These are phyloP conservation scores for Habrosyne pyritoides DNA, from an alignment of 2,888 invertebrate species.

Conservation along the genomic window DNA sequence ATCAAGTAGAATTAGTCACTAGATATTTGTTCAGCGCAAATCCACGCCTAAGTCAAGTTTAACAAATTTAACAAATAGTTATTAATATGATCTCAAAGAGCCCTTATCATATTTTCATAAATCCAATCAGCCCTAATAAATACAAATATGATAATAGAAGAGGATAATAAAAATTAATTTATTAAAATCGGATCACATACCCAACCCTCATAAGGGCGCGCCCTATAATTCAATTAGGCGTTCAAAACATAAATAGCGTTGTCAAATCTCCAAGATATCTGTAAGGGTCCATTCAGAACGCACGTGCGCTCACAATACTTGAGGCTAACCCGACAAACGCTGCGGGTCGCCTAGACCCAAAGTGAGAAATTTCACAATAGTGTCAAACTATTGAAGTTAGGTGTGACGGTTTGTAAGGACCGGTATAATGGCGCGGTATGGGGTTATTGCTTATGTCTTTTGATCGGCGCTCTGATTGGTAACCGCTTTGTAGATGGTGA, in stretches of 20 bases:
- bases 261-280: constrained; percentile 59
- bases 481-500: constrained; percentile 55
- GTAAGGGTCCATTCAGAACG: constrained; percentile 69
- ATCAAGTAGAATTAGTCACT: no score
- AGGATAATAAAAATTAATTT: constrained; percentile 32
- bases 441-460: constrained; percentile 54
- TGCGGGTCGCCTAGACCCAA: constrained; percentile 69
- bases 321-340: constrained; percentile 62
- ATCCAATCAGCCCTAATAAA: neutral
- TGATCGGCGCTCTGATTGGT: constrained; percentile 56
- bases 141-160: neutral
- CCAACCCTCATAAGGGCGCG: constrained; percentile 54
- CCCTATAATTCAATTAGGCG: constrained; percentile 78
- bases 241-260: constrained; percentile 67
- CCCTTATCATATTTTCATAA: neutral
- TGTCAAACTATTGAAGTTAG: constrained; percentile 72
- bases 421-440: constrained; percentile 71
- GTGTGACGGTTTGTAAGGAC: constrained; percentile 63
- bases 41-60: neutral
- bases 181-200: constrained; percentile 57
- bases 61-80: neutral
- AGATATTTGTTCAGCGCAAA: no score
- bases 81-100: neutral
- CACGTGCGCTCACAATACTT: constrained; percentile 75
- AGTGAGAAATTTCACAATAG: constrained; percentile 76